phyloP scores from a whole-genome alignment of 1,140 invertebrate genomes.

The Physella acuta region DNA sequence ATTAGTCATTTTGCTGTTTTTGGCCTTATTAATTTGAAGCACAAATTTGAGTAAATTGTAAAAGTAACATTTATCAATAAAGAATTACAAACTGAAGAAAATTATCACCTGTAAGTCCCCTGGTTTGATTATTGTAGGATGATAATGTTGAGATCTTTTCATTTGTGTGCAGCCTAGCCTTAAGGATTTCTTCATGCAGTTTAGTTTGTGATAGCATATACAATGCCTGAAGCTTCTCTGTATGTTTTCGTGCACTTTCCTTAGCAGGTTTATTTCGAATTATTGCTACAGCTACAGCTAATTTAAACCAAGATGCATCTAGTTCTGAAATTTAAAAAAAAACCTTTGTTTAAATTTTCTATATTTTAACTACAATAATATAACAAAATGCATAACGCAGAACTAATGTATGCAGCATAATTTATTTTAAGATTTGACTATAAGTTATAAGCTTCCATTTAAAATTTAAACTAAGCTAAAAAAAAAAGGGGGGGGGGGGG shows the following conservation, averaged over 20 bases:
- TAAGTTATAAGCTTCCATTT: neutral
- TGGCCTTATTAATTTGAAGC: neutral
- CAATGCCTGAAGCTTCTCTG: neutral
- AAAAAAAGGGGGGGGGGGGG: neutral
- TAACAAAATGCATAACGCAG: neutral
- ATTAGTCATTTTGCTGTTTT: neutral
- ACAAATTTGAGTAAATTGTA: neutral
- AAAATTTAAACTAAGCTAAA: no score
- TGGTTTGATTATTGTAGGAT: neutral
- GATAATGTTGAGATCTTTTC: neutral
- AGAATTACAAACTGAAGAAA: no score
- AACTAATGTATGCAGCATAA: neutral
- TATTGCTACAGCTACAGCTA: constrained; percentile 17
- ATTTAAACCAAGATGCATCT: constrained; percentile 1
- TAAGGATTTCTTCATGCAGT: neutral
- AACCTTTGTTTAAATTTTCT: no score
- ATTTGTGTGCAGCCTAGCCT: neutral
- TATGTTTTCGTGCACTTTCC: neutral
- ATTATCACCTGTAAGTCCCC: neutral
- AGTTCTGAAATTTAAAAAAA: neutral
- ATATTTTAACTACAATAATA: neutral
- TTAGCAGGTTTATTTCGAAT: constrained; percentile 5
- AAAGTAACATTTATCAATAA: no score
- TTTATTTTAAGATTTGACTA: neutral
- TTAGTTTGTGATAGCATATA: neutral